Evolutionary conservation across 1,140 invertebrate genomes (phyloP).

Genomic region (Sipha flava): DNA sequence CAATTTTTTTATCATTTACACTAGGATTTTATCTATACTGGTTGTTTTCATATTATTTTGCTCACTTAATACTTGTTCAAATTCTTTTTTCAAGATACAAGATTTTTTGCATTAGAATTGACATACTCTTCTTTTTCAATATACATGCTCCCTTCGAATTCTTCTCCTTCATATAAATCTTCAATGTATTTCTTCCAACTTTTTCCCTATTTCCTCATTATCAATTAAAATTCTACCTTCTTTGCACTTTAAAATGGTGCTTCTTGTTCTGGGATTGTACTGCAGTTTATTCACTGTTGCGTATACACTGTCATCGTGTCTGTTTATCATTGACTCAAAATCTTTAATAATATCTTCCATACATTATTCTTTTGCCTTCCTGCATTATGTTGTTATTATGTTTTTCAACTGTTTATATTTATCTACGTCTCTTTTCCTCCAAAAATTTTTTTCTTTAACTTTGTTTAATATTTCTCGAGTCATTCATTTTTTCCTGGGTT

Average conservation of each 20-base stretch:
- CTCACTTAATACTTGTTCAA: not conserved
- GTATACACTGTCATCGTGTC: not conserved
- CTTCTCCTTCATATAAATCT: not conserved
- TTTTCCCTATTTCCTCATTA: not conserved
- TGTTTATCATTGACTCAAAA: not conserved
- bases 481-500: no score
- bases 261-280: not conserved
- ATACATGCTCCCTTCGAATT: not conserved
- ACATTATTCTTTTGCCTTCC: not conserved
- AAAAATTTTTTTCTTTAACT: not conserved
- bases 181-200: not conserved
- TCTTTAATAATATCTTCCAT: not conserved
- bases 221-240: not conserved
- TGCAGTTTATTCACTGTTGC: not conserved
- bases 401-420: not conserved
- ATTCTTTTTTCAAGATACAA: not conserved
- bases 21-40: not conserved
- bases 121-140: conserved; percentile 21
- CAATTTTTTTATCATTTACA: not conserved
- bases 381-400: not conserved
- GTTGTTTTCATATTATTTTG: not conserved
- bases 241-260: not conserved
- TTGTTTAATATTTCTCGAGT: no score
- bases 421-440: not conserved
- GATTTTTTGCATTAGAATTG: not conserved